Evolutionary conservation across 2,888 invertebrate genomes (phyloP).

Genomic region (Harpalus rufipes): DNA sequence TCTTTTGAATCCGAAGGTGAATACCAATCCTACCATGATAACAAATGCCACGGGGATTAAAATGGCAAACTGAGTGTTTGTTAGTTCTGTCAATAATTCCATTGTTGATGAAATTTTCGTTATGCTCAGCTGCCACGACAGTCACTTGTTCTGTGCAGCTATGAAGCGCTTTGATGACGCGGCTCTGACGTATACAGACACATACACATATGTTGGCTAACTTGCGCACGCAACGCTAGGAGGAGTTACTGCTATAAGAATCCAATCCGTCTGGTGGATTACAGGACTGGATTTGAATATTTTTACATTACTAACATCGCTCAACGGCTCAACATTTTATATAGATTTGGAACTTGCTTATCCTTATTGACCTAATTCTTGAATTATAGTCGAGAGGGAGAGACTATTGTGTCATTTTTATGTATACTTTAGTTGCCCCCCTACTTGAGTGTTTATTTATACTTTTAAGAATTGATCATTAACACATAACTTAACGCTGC

Average conservation of each 20-base stretch:
- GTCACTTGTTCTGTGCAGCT: constrained; percentile 65
- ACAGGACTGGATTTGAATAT: constrained; percentile 39
- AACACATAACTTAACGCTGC: not conserved
- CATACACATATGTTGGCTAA: constrained; percentile 51
- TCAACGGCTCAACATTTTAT: constrained; percentile 9
- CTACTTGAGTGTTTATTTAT: constrained; percentile 28
- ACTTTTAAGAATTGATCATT: constrained; percentile 37
- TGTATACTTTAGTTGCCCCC: not conserved
- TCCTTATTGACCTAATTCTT: constrained; percentile 42
- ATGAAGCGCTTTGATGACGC: constrained; percentile 80
- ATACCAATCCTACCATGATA: constrained; percentile 86
- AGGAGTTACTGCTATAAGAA: constrained; percentile 30
- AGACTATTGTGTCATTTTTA: constrained; percentile 33
- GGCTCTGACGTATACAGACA: constrained; percentile 83
- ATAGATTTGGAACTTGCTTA: constrained; percentile 3
- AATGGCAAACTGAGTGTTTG: constrained; percentile 80
- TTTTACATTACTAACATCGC: constrained; percentile 24
- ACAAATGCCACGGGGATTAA: constrained; percentile 81
- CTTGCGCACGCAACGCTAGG: constrained; percentile 61
- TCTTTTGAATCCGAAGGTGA: constrained; percentile 88
- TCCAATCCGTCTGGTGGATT: constrained; percentile 16
- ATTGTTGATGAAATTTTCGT: constrained; percentile 74
- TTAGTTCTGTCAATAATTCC: constrained; percentile 81
- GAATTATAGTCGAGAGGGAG: constrained; percentile 12
- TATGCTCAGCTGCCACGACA: constrained; percentile 70